These are phyloP conservation scores for Tenualosa ilisha DNA, from an alignment of 2,797 vertebrate genomes.

Conservation along the genomic window DNA sequence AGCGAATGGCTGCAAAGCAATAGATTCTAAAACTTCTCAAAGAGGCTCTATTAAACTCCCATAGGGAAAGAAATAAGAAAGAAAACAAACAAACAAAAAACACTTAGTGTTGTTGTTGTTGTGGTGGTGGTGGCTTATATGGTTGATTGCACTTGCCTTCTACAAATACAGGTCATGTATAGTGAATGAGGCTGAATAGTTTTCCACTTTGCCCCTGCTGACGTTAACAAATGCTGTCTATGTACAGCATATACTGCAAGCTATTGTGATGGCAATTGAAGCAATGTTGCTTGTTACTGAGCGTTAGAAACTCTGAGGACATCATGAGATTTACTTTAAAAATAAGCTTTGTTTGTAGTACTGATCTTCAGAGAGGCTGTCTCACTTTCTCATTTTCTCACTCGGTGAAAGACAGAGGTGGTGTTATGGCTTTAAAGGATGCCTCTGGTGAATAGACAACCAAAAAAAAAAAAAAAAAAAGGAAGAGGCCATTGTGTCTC, in stretches of 20 bases:
- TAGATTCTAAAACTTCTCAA: background rate
- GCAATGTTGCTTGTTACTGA: background rate
- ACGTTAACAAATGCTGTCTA: background rate
- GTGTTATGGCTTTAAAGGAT: background rate
- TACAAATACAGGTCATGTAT: background rate
- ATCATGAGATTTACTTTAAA: background rate
- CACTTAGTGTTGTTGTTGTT: background rate
- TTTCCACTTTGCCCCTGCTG: background rate
- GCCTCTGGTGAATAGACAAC: background rate
- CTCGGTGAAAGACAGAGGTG: background rate
- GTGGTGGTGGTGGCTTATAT: background rate
- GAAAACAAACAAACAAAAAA: slow-evolving; percentile 42
- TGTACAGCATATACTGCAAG: background rate
- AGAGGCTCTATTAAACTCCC: background rate
- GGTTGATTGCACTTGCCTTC: background rate
- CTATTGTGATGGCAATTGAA: background rate
- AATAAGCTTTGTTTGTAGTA: background rate
- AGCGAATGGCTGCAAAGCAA: background rate
- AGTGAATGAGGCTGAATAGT: background rate
- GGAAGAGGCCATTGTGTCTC: background rate
- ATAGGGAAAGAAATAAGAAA: background rate
- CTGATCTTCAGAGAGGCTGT: background rate
- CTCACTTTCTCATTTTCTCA: background rate
- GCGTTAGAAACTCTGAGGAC: background rate
- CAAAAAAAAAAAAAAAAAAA: background rate